Base-by-base conservation (phyloP, 2,113 vertebrate genomes). In the Ranitomeya imitator region DNA sequence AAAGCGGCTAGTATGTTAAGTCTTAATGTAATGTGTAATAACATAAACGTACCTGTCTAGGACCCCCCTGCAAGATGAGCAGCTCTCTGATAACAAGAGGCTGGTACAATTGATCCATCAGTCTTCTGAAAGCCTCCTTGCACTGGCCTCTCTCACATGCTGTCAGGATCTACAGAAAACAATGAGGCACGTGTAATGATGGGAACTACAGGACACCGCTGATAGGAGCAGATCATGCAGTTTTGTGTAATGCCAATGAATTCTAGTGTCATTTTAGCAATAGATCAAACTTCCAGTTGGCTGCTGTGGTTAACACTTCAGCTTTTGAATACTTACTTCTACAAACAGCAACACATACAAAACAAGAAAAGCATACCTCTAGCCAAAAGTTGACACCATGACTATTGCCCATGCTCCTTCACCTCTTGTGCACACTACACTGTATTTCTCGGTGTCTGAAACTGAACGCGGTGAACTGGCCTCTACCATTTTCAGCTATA, bases 51-150 rank as follows among this genome's bases (percentile, higher is more conserved):
- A 98, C 98, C 97, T 97, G 95, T 90, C 94, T 97, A 78, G 96
- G 89, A 82, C 94, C 95, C 18, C 98, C 97, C 92, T 99, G 98
- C 77, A 99, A 96, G 52, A 97, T 15, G 5, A 99, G 95, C 86
- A 99, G 95, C 90, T 99, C 97, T 92, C 94, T 96, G 90, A 99
- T 94, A 0, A 96, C 95, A 16, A 97, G 93, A 0, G 98, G 98
- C 86, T 98, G 98, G 93, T 98, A 99, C 0, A 97, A 96, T 57
- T 94, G 95, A 91, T 95, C 95, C 81, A 99, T 90, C 79, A 97
- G 85, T 21, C 90, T 90, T 90, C 60, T 94, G 73, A 99, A 93
- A 37, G 93, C 88, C 37, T 94, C 90, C 85, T 82, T 94, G 86
- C 96, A 97, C 1, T 13, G 77, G 0, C 23, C 87, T 76, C 94